These are phyloP conservation scores for Eupristina koningsbergeri DNA, from an alignment of 1,140 invertebrate genomes.

Conservation along the genomic window DNA sequence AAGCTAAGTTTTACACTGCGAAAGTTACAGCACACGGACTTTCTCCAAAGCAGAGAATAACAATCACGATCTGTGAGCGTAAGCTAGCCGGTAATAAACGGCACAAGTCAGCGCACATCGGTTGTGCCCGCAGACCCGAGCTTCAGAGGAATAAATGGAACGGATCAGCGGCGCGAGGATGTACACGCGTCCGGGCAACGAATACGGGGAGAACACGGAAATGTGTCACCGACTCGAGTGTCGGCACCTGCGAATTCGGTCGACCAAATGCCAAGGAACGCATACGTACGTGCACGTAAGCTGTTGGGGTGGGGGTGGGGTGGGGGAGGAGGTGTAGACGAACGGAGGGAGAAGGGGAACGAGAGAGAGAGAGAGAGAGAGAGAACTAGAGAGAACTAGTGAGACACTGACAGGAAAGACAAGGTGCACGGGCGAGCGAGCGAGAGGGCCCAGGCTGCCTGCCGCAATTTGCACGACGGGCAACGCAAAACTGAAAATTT, in stretches of 20 bases:
- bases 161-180: background rate
- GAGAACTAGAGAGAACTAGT: background rate
- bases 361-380: background rate
- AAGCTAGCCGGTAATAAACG: background rate
- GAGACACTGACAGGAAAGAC: no score
- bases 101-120: background rate
- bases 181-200: background rate
- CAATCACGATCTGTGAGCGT: background rate
- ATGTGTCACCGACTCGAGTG: background rate
- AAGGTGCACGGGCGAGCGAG: background rate
- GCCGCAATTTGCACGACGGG: slow-evolving; percentile 1
- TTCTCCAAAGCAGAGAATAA: background rate
- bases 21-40: background rate
- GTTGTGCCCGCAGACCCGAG: background rate
- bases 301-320: background rate
- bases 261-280: background rate
- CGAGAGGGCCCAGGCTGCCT: background rate
- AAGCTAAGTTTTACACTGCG: background rate
- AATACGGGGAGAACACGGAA: background rate
- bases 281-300: background rate
- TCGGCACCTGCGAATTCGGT: background rate
- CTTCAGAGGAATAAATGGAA: background rate
- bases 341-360: no score
- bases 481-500: slow-evolving; percentile 30
- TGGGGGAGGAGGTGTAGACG: background rate